A percentile compares a stretch with the other conserved stretches of the same genome.
Conservation (phyloP, 2,113 vertebrate genomes). For the Cyprinodon tularosa region DNA sequence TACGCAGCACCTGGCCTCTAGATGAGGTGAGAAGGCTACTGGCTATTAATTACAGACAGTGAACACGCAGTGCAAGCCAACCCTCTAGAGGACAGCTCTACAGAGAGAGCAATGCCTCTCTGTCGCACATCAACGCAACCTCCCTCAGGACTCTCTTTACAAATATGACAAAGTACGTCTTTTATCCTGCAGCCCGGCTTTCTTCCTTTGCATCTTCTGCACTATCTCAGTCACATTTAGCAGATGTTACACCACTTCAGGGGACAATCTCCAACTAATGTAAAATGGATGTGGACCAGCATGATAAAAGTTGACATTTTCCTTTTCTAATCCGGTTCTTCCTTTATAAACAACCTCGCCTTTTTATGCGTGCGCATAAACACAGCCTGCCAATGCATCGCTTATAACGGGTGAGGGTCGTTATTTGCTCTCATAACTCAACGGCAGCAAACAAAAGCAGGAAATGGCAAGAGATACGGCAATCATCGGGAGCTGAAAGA, state of each 20-base stretch:
- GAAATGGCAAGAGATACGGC: conserved; percentile 73
- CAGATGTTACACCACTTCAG: conserved; percentile 59
- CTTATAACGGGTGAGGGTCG: conserved; percentile 70
- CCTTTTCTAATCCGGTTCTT: conserved; percentile 68
- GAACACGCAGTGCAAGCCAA: conserved; percentile 59
- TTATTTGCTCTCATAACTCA: conserved; percentile 57
- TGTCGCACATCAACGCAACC: conserved; percentile 67
- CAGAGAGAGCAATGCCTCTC: conserved; percentile 66
- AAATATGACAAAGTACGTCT: conserved; percentile 62
- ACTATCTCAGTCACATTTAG: conserved; percentile 59
- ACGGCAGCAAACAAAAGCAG: conserved; percentile 63
- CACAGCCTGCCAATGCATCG: conserved; percentile 37
- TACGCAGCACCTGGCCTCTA: conserved; percentile 69
- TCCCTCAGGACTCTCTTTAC: conserved; percentile 61
- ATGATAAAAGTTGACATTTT: conserved; percentile 77
- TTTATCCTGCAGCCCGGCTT: conserved; percentile 53
- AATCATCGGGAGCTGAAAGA: conserved; percentile 72
- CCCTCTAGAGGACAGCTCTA: conserved; percentile 64
- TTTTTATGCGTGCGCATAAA: conserved; percentile 30
- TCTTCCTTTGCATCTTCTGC: conserved; percentile 45
- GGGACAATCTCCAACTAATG: conserved; percentile 70
- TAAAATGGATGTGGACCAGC: conserved; percentile 59
- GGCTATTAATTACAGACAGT: conserved; percentile 80
- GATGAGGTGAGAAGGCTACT: conserved; percentile 63
- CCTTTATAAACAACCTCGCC: conserved; percentile 68